Evolutionary conservation across 1,140 invertebrate genomes (phyloP), one percentile per base, ranked within the genome.

Genomic region (Fragariocoptes setiger): DNA sequence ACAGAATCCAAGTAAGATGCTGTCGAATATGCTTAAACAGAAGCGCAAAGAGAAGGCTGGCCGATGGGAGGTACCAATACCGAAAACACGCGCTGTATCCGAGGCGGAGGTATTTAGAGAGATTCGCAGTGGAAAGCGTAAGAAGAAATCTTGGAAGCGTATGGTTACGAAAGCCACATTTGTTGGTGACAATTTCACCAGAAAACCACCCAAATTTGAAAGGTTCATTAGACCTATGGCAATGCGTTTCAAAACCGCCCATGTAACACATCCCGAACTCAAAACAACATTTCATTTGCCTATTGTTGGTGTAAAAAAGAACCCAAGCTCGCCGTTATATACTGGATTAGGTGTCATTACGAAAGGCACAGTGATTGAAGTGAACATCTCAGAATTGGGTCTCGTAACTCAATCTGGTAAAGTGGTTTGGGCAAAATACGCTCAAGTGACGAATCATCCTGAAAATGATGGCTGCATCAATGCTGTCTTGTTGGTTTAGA

Each of bases 391-490:
- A 39, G 92, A 99, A 62, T 64, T 99, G 37, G 92, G 92, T 64
- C 64, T 99, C 37, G 92, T 99, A 0, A 99, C 90, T 8, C 85
- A 94, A 58, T 76, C 77, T 22, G 92, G 92, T 42, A 99, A 99
- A 72, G 85, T 99, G 45, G 80, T 99, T 1, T 99, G 90, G 90
- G 92, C 88, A 47, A 99, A 99, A 68, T 99, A 92, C 62, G 92
- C 92, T 0, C 92, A 99, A 60, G 86, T 99, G 14, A 94, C 88
- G 0, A 99, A 99, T 57, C 86, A 95, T 62, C 92, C 92, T 4
- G 92, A 99, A 59, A 97, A 97, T 64, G 92, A 99, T 70, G 92
- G 92, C 20, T 95, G 88, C 56, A 92, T 99, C 38, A 99, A 99
- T 71, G 86, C 88, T 56, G 78, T 99, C 44, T 62, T 99, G 38